Evolutionary conservation across 2,113 vertebrate genomes (phyloP), one percentile per base, ranked within the genome.

Genomic region (Philantomba maxwellii): DNA sequence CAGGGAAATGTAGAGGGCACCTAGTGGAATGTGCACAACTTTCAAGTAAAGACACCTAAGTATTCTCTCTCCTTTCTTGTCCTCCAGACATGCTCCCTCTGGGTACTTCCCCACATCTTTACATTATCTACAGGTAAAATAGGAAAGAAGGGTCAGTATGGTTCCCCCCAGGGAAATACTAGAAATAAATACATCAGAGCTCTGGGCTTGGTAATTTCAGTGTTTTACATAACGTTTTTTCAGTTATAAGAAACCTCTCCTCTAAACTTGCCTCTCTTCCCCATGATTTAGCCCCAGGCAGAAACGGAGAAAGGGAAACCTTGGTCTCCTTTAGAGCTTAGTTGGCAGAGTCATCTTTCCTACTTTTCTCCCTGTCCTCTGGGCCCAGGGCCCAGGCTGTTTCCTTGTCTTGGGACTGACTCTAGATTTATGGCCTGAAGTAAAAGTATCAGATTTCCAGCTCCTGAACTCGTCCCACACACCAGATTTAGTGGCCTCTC

Each of bases 341-440:
- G 49, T 12, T 58, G 82, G 91, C 49, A 60, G 39, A 85, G 49
- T 30, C 66, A 14, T 73, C 39, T 43, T 82, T 49, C 88, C 55
- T 75, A 95, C 86, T 25, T 25, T 97, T 94, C 91, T 86, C 81
- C 51, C 39, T 25, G 51, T 96, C 86, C 55, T 88, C 87, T 85
- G 66, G 86, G 85, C 96, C 26, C 66, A 8, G 81, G 51, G 91
- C 92, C 92, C 82, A 93, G 62, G 92, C 88, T 70, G 39, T 95
- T 85, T 93, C 84, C 94, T 94, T 78, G 49, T 89, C 88, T 96
- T 45, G 57, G 73, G 55, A 73, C 83, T 82, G 55, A 60, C 78
- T 97, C 21, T 81, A 39, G 90, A 93, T 95, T 93, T 97, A 97
- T 93, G 94, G 26, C 64, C 95, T 92, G 77, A 93, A 94, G 82